Evolutionary conservation across 2,113 vertebrate species (phyloP), one percentile per base, ranked within the genome.

Genomic region (Corythornis cristatus): DNA sequence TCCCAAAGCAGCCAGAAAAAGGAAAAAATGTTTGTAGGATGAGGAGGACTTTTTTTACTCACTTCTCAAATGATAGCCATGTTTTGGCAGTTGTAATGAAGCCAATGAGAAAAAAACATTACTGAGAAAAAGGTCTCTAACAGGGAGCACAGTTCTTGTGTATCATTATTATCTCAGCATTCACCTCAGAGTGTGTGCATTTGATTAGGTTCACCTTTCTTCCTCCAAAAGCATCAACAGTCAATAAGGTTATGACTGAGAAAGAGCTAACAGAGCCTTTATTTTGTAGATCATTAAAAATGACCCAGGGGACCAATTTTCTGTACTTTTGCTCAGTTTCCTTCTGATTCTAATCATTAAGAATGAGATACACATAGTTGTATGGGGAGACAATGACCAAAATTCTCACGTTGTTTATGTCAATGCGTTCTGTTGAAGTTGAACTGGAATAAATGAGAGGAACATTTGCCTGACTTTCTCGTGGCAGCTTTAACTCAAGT

Each of bases 251-350:
- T 85, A 83, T 57, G 86, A 86, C 14, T 78, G 65, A 95, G 75
- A 86, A 89, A 92, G 84, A 86, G 67, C 82, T 85, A 87, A 85
- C 74, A 71, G 53, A 77, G 29, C 23, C 48, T 78, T 93, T 92
- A 71, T 89, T 95, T 83, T 78, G 53, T 81, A 85, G 82, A 65
- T 85, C 76, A 6, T 96, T 96, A 96, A 95, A 96, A 93, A 95
- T 91, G 53, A 88, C 93, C 89, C 16, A 2, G 29, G 94, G 57
- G 96, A 85, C 56, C 56, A 93, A 87, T 95, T 88, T 89, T 77
- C 85, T 67, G 4, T 67, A 64, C 26, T 88, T 92, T 71, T 89
- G 9, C 68, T 89, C 64, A 28, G 72, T 89, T 91, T 89, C 11
- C 74, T 86, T 94, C 83, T 93, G 72, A 93, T 95, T 93, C 60